Evolutionary conservation across 2,797 vertebrate genomes (phyloP), one percentile per base, ranked within the genome.

Genomic region (Kryptolebias ocellatus): DNA sequence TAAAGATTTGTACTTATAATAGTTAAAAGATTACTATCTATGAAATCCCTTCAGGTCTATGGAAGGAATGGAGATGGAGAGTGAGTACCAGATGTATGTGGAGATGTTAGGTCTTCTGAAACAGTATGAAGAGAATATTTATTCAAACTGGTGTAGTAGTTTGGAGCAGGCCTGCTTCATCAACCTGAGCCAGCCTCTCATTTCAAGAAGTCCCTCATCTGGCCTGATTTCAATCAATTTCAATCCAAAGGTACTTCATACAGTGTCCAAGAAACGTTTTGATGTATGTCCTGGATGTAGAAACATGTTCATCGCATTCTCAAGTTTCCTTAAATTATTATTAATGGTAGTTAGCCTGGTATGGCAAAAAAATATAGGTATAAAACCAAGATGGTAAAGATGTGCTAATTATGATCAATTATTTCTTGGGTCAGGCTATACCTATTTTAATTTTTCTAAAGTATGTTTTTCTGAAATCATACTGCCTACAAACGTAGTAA

Each of bases 211-310:
- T 79, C 47, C 52, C n/a, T 16, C 83, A 64, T 91, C 92, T 71
- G 87, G 83, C 53, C 83, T 96, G 58, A 89, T 95, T 45, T 92
- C 78, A 54, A 92, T 96, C 72, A 97, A 95, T 85, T 95, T 97
- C 84, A 92, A 93, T 82, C 88, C 91, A 60, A 86, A 96, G 91
- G 93, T 95, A 84, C 64, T 37, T 42, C 45, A 24, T 65, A 14
- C 67, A 28, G 27, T 44, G 1, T 61, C 31, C 31, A 2, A 24
- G 12, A 51, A 51, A 20, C 7, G 2, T 50, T 24, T 50, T 49
- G 5, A 2, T 17, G 0, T 47, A 14, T 42, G 11, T 12, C 11
- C 39, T 42, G 39, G 4, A 12, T 42, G 39, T 42, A 42, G 14
- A 42, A 42, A 42, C 11, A 42, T 42, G 10, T 39, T 12, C 11